phyloP scores from a whole-genome alignment of 2,113 vertebrate species.

The Cercocebus atys region DNA sequence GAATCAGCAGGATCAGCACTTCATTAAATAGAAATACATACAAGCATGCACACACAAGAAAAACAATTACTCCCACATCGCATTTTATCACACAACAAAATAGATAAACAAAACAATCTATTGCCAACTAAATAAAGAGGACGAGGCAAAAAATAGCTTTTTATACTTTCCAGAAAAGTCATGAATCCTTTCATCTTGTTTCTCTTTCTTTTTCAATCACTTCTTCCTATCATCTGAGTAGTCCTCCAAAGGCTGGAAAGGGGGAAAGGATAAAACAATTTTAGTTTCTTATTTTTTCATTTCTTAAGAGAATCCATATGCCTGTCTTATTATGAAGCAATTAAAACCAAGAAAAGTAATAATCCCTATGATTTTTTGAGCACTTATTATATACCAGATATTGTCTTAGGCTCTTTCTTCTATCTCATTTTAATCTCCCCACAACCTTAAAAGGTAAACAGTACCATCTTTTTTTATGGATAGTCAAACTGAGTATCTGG shows the following conservation, averaged over 20 bases:
- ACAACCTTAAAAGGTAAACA: not conserved
- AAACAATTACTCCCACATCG: not conserved
- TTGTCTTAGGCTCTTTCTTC: not conserved
- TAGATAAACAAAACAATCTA: not conserved
- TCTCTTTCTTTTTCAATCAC: not conserved
- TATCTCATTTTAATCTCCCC: not conserved
- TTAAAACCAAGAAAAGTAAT: not conserved
- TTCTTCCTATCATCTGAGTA: not conserved
- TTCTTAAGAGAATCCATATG: not conserved
- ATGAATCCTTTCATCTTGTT: not conserved
- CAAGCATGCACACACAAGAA: not conserved
- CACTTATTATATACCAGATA: not conserved
- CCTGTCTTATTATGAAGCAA: not conserved
- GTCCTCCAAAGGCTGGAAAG: not conserved
- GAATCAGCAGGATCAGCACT: not conserved
- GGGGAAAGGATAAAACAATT: not conserved
- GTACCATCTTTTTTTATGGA: not conserved
- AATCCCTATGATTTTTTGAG: not conserved
- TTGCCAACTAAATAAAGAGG: not conserved
- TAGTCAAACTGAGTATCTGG: not conserved
- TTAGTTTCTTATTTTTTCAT: not conserved
- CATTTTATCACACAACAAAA: not conserved
- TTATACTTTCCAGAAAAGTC: not conserved
- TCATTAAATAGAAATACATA: slow-evolving; percentile 17
- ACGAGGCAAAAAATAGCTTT: not conserved